Conservation (phyloP, 2,888 invertebrate genomes). For the Escarpia spicata region DNA sequence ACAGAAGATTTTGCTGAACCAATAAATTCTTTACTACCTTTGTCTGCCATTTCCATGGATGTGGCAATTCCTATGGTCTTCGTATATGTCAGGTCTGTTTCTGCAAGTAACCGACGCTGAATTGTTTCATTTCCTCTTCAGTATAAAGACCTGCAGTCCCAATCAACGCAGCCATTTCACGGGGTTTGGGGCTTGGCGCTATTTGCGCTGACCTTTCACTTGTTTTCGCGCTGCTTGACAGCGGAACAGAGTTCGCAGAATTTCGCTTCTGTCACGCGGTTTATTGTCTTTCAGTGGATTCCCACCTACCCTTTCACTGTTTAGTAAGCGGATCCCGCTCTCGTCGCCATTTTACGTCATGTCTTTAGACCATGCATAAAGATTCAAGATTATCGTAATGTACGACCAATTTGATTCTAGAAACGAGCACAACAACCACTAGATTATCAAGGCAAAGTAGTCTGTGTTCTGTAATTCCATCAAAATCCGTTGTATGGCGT, state of each 20-base stretch:
- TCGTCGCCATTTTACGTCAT: background rate
- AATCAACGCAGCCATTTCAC: background rate
- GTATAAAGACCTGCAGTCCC: background rate
- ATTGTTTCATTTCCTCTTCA: background rate
- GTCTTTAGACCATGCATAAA: background rate
- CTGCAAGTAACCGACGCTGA: background rate
- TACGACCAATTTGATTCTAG: too few species aligned
- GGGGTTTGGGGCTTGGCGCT: background rate
- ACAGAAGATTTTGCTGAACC: too few species aligned
- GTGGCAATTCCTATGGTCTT: background rate
- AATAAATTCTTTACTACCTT: too few species aligned
- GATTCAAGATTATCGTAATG: too few species aligned
- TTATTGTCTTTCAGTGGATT: background rate
- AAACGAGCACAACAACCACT: too few species aligned
- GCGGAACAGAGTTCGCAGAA: background rate
- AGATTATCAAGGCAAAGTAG: too few species aligned
- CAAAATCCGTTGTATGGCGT: too few species aligned
- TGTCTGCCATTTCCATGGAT: too few species aligned
- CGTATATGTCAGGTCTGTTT: background rate
- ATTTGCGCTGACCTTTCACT: background rate
- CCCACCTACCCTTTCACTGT: background rate
- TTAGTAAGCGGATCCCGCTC: background rate
- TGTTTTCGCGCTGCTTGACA: background rate
- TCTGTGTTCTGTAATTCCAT: too few species aligned
- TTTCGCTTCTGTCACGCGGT: background rate